Evolutionary conservation across 2,113 vertebrate species (phyloP).

Genomic region (Glaucidium brasilianum): DNA sequence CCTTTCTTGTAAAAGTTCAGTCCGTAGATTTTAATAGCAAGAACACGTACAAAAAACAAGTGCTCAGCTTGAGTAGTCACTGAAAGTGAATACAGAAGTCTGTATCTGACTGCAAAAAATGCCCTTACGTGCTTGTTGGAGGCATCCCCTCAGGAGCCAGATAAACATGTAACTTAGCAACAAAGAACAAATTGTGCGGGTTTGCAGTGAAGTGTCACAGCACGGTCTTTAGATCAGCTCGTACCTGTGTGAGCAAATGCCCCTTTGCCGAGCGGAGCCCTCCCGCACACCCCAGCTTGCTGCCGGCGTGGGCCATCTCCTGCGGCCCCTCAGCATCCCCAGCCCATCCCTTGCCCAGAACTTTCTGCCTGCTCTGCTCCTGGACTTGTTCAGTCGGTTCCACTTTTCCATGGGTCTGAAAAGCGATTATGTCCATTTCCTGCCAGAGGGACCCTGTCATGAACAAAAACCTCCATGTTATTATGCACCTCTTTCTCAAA

Average conservation of each 20-base stretch:
- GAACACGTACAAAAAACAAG: fast-evolving
- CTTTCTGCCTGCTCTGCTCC: background rate
- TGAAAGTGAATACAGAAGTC: fast-evolving
- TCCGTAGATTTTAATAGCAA: background rate
- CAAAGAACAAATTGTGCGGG: background rate
- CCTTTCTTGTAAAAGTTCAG: background rate
- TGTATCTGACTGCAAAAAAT: background rate
- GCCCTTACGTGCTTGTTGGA: fast-evolving
- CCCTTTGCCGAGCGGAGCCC: fast-evolving
- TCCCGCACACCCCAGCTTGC: fast-evolving
- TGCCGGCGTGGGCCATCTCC: background rate
- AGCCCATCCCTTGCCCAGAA: fast-evolving
- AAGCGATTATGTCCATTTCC: background rate
- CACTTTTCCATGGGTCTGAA: fast-evolving
- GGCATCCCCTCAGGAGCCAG: background rate
- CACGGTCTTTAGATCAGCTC: fast-evolving
- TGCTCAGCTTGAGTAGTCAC: background rate
- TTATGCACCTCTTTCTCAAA: background rate
- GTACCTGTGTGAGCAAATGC: fast-evolving
- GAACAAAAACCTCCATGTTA: background rate
- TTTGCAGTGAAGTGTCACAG: background rate
- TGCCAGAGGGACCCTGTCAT: background rate
- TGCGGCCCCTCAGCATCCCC: fast-evolving
- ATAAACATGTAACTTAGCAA: background rate
- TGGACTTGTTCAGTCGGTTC: fast-evolving